Conservation (phyloP, 1,140 invertebrate species). For the Bursaphelenchus mucronatus region DNA sequence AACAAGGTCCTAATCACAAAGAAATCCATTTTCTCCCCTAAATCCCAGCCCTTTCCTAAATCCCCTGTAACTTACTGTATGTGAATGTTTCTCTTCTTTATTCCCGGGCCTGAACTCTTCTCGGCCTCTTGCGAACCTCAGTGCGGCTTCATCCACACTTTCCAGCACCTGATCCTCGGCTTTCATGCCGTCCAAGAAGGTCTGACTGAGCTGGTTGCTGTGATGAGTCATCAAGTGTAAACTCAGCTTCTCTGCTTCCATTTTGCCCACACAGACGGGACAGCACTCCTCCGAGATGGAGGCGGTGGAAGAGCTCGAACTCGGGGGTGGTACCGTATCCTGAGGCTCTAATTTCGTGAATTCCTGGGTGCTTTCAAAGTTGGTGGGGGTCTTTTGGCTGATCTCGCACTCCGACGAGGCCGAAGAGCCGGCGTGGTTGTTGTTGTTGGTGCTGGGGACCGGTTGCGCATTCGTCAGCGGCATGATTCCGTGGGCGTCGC, state of each 20-base stretch:
- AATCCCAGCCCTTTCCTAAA: neutral
- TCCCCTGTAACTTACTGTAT: slow-evolving; percentile 24
- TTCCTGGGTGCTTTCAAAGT: slow-evolving; percentile 20
- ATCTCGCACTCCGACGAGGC: slow-evolving; percentile 16
- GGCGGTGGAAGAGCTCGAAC: slow-evolving; percentile 18
- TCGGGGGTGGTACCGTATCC: slow-evolving; percentile 22
- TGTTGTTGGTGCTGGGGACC: slow-evolving; percentile 2
- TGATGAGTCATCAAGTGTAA: neutral
- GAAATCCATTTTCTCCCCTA: neutral
- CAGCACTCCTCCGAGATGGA: neutral
- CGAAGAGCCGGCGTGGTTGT: slow-evolving; percentile 6
- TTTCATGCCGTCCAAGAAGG: slow-evolving; percentile 4
- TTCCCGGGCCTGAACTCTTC: too few relatives aligned
- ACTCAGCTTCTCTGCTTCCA: too few relatives aligned
- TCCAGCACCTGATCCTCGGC: neutral
- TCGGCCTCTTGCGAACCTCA: neutral
- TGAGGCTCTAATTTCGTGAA: slow-evolving; percentile 21
- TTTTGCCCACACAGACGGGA: too few relatives aligned
- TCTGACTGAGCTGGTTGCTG: slow-evolving; percentile 5
- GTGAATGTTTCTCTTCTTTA: slow-evolving; percentile 37
- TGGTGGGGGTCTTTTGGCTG: slow-evolving; percentile 21
- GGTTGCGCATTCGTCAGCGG: slow-evolving; percentile 3
- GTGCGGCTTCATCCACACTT: neutral
- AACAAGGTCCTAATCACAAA: neutral
- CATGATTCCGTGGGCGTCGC: slow-evolving; percentile 44